These are phyloP conservation scores for Ophiothrix spiculata DNA, from an alignment of 35 echinoderm and acorn worm genomes.

Conservation along the genomic window DNA sequence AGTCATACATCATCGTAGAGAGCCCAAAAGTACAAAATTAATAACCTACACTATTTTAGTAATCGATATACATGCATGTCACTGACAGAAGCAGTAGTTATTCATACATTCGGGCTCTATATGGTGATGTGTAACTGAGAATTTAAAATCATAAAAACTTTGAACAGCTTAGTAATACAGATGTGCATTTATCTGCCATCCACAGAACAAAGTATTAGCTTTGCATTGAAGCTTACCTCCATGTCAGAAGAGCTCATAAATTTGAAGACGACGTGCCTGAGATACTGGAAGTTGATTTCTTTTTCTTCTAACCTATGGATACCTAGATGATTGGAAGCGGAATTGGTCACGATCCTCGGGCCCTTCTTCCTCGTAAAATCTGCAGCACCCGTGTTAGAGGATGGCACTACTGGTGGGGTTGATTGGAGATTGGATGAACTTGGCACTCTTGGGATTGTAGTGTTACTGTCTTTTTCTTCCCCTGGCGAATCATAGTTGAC, in stretches of 20 bases:
- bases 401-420: background rate
- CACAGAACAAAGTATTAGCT: background rate
- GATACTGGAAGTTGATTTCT: slow-evolving; percentile 98
- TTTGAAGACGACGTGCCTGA: slow-evolving; percentile 94
- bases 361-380: background rate
- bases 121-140: too few relatives aligned
- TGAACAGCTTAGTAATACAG: slow-evolving; percentile 89
- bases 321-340: background rate
- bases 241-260: slow-evolving; percentile 86
- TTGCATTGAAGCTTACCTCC: slow-evolving; percentile 54
- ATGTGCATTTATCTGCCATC: slow-evolving; percentile 31
- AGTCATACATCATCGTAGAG: background rate
- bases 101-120: too few relatives aligned
- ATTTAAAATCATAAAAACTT: slow-evolving; percentile 84
- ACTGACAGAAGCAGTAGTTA: slow-evolving; percentile 66
- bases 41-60: too few relatives aligned
- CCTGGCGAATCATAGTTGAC: slow-evolving; percentile 55
- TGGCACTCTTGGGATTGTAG: slow-evolving; percentile 34
- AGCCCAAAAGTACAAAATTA: background rate
- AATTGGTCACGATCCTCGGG: too few relatives aligned
- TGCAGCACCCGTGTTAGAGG: background rate
- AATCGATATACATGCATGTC: too few relatives aligned
- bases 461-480: slow-evolving; percentile 31
- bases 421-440: background rate
- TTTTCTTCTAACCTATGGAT: slow-evolving; percentile 42